Evolutionary conservation across 2,888 invertebrate genomes (phyloP).

Genomic region (Cloeon dipterum): DNA sequence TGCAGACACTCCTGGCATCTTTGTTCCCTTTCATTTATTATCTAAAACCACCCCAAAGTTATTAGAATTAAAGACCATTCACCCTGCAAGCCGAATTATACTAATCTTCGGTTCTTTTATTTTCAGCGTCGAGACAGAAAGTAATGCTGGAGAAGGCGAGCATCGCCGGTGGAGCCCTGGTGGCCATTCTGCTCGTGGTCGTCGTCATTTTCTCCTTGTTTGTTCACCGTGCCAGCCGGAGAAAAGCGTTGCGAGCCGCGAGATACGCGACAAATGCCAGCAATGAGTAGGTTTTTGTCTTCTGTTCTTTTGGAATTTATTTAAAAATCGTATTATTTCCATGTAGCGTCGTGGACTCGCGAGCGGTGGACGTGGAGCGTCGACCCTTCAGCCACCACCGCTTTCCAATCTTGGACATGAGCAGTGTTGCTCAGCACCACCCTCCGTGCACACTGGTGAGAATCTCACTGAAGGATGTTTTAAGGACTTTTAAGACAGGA

Average conservation of each 20-base stretch:
- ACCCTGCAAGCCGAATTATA: not conserved
- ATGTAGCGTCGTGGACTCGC: not conserved
- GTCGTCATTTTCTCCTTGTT: constrained; percentile 4
- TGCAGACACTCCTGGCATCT: too few species aligned
- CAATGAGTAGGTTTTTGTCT: not conserved
- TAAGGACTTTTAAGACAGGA: too few species aligned
- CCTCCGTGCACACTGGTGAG: not conserved
- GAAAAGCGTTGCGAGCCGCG: constrained; percentile 1
- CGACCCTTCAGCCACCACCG: not conserved
- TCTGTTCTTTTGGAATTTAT: too few species aligned
- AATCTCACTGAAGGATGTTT: too few species aligned
- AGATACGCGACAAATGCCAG: not conserved
- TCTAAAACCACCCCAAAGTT: too few species aligned
- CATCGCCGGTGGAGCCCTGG: constrained; percentile 64
- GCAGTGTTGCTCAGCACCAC: not conserved
- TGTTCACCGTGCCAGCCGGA: constrained; percentile 3
- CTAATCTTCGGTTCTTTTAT: not conserved
- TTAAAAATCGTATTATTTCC: too few species aligned
- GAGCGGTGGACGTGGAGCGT: not conserved
- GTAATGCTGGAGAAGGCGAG: constrained; percentile 73
- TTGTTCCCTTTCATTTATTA: too few species aligned
- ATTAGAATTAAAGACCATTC: too few species aligned
- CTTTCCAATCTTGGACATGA: not conserved
- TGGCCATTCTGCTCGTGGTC: constrained; percentile 19
- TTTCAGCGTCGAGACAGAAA: constrained; percentile 48